Percentiles rank a stretch among this genome's conserved stretches.
Conservation (phyloP, 37 sponge, comb jelly and placozoan species). For the Oopsacas minuta region DNA sequence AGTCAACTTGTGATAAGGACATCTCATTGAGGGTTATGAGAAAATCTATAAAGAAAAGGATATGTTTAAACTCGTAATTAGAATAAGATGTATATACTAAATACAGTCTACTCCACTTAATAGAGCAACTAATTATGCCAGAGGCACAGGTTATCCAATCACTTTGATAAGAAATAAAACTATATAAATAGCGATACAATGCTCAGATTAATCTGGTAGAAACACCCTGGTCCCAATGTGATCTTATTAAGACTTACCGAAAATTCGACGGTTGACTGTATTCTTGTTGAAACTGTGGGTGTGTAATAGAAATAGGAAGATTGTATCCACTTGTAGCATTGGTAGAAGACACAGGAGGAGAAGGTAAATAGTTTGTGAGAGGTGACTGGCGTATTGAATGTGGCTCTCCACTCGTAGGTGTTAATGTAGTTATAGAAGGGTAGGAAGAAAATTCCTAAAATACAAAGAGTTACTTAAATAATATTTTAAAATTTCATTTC, state of each 20-base stretch:
- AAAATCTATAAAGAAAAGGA: background rate
- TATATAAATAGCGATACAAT: too few species aligned
- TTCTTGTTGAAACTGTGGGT: background rate
- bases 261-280: background rate
- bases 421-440: background rate
- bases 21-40: background rate
- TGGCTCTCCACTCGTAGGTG: slow-evolving; percentile 14
- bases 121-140: too few species aligned
- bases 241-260: background rate
- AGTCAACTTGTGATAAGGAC: background rate
- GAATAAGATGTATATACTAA: background rate
- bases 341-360: background rate
- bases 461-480: too few species aligned
- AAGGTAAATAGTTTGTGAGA: background rate
- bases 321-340: slow-evolving; percentile 4
- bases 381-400: background rate
- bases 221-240: too few species aligned
- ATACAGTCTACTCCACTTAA: too few species aligned
- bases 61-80: background rate
- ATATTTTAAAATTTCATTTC: background rate
- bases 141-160: too few species aligned
- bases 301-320: background rate
- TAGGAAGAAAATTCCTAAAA: too few species aligned
- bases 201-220: too few species aligned
- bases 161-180: too few species aligned